Conservation (phyloP, 2,888 invertebrate genomes). For the Torymus aiolomorphi region DNA sequence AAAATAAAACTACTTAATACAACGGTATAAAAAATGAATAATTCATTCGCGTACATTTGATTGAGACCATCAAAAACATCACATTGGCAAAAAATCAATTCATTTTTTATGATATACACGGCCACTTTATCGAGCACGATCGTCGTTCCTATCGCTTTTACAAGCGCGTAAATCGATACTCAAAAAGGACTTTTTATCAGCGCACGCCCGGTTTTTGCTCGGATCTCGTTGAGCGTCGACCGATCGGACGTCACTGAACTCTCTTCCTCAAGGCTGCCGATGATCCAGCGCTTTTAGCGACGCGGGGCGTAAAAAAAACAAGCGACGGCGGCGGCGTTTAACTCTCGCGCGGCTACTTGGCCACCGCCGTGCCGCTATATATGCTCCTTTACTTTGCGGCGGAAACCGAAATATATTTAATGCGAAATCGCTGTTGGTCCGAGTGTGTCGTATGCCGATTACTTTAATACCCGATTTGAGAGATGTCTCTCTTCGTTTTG, state of each 20-base stretch:
- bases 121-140: no score
- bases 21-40: no score
- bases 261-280: slow-evolving; percentile 19
- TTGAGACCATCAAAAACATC: no score
- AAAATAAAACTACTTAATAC: no score
- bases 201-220: slow-evolving; percentile 18
- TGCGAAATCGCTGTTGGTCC: slow-evolving; percentile 29
- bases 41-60: no score
- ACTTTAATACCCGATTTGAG: slow-evolving; percentile 10
- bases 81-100: no score
- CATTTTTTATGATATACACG: no score
- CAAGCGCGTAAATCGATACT: background rate
- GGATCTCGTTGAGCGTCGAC: slow-evolving; percentile 6
- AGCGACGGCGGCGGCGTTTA: no score
- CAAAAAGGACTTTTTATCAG: background rate
- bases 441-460: slow-evolving; percentile 15
- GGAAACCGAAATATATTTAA: slow-evolving; percentile 31
- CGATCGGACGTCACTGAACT: slow-evolving; percentile 3
- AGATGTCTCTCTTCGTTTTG: no score
- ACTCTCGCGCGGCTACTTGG: no score
- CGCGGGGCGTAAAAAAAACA: background rate
- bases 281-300: slow-evolving; percentile 29
- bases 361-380: background rate
- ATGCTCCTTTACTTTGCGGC: background rate
- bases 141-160: no score